Evolutionary conservation across 2,113 vertebrate species (phyloP).

Genomic region (Oreotrochilus melanogaster): DNA sequence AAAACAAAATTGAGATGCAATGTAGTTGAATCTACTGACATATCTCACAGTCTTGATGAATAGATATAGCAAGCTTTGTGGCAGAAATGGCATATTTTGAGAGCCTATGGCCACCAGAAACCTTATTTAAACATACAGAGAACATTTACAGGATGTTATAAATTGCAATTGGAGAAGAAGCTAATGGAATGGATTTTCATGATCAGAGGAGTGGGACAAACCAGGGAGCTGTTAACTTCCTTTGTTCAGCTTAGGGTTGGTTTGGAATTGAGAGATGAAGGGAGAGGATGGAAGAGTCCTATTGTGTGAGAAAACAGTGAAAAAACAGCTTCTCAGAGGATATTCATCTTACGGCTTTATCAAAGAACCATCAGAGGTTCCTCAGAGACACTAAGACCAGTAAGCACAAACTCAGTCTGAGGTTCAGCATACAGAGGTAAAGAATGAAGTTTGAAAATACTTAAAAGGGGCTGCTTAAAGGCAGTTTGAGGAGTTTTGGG

Average conservation of each 20-base stretch:
- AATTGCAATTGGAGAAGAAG: not conserved
- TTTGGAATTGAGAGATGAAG: not conserved
- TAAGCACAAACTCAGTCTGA: not conserved
- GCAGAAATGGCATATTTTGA: not conserved
- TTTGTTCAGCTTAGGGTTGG: not conserved
- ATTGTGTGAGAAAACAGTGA: not conserved
- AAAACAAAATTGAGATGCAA: not conserved
- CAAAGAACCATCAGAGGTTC: not conserved
- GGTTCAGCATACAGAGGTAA: not conserved
- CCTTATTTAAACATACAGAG: not conserved
- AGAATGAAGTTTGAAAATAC: not conserved
- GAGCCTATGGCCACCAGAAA: not conserved
- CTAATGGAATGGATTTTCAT: not conserved
- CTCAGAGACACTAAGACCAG: not conserved
- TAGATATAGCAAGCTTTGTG: not conserved
- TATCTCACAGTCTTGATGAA: not conserved
- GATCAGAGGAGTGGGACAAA: not conserved
- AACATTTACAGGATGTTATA: not conserved
- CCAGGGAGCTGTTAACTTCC: not conserved
- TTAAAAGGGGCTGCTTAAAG: not conserved
- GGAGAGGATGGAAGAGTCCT: not conserved
- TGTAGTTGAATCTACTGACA: not conserved
- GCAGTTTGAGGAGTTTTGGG: not conserved
- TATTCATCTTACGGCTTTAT: not conserved
- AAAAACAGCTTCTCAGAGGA: not conserved